phyloP scores from a whole-genome alignment of 2,113 vertebrate species.

The Natator depressus region DNA sequence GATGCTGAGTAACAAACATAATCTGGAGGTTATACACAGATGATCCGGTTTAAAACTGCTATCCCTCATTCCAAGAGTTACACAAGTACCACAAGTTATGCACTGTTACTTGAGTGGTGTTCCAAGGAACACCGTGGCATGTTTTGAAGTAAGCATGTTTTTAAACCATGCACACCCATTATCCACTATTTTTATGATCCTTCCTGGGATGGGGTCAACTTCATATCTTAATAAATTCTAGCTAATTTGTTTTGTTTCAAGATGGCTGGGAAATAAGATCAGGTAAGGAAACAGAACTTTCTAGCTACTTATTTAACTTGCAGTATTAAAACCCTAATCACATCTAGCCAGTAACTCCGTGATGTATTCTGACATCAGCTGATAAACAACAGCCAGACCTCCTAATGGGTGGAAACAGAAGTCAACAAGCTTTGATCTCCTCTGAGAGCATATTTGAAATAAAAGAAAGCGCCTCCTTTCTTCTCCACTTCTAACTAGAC shows the following conservation, averaged over 20 bases:
- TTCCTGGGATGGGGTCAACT: not conserved
- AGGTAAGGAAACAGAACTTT: not conserved
- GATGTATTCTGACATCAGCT: conserved; percentile 21
- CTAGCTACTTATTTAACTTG: conserved; percentile 5
- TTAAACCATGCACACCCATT: not conserved
- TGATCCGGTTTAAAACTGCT: conserved; percentile 16
- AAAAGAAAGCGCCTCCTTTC: not conserved
- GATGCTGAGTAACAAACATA: conserved; percentile 68
- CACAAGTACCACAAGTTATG: conserved; percentile 23
- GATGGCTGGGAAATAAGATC: too few species aligned
- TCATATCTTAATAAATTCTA: conserved; percentile 1
- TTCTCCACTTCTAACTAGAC: not conserved
- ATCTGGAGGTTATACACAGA: conserved; percentile 51
- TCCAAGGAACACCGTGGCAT: conserved; percentile 20
- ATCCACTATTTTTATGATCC: not conserved
- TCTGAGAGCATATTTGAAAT: not conserved
- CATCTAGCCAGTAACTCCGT: not conserved
- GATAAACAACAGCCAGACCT: not conserved
- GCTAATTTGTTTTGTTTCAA: not conserved
- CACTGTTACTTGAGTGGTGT: conserved; percentile 37
- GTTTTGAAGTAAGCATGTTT: not conserved
- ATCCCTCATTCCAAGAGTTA: conserved; percentile 39
- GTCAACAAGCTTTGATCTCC: not conserved
- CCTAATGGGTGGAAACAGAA: not conserved
- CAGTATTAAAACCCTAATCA: conserved; percentile 7